Conservation (phyloP, 2,113 vertebrate species). For the Toxostoma redivivum region DNA sequence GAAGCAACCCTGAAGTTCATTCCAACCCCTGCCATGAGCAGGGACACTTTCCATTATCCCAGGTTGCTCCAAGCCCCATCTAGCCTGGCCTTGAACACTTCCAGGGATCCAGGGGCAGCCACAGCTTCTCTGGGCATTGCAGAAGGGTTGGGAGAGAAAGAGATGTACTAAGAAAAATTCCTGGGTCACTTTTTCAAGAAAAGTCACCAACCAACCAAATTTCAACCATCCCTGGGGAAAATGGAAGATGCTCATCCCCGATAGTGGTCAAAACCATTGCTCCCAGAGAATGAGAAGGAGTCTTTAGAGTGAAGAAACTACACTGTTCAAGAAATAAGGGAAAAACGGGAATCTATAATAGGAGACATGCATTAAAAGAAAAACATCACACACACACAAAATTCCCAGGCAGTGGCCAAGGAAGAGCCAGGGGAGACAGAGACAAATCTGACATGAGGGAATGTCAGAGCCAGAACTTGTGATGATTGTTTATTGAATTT, state of each 20-base stretch:
- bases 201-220: not conserved
- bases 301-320: not conserved
- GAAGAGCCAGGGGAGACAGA: not conserved
- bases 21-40: not conserved
- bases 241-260: not conserved
- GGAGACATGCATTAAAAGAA: not conserved
- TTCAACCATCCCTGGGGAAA: not conserved
- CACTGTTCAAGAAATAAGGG: not conserved
- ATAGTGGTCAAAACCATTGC: accelerated
- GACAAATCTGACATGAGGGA: not conserved
- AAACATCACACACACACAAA: not conserved
- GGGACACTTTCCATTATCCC: not conserved
- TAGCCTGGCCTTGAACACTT: not conserved
- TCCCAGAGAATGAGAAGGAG: accelerated
- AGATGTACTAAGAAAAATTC: not conserved
- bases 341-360: not conserved
- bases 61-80: accelerated
- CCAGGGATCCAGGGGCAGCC: not conserved
- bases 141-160: not conserved
- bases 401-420: not conserved
- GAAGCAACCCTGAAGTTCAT: not conserved
- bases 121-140: not conserved
- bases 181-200: not conserved
- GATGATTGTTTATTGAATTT: accelerated
- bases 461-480: not conserved